Percentiles rank a stretch among this genome's conserved stretches.
Conservation (phyloP, 2,888 invertebrate genomes). For the Dynastes tityus region DNA sequence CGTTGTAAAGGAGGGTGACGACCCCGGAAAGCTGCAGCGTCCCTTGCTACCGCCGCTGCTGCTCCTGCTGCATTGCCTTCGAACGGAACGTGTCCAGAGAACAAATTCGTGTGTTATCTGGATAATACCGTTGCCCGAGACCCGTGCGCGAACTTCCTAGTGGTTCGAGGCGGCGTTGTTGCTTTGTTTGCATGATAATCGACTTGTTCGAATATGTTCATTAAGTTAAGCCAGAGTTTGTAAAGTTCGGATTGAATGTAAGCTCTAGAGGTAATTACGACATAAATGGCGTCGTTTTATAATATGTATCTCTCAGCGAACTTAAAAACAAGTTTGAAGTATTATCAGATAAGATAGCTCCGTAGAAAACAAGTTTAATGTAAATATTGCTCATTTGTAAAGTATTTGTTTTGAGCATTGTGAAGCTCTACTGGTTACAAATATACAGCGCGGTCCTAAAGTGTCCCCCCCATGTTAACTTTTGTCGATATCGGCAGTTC, state of each 20-base stretch:
- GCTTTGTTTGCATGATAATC: conserved; percentile 24
- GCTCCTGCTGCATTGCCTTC: conserved; percentile 20
- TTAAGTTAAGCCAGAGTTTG: conserved; percentile 12
- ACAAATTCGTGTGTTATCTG: conserved; percentile 16
- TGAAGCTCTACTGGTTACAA: too few species aligned
- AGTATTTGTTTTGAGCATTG: too few species aligned
- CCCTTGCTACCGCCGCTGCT: conserved; percentile 25
- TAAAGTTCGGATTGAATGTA: conserved; percentile 5
- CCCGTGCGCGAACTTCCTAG: conserved; percentile 1
- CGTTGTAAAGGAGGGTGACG: conserved; percentile 17
- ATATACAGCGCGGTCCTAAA: too few species aligned
- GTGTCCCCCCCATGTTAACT: too few species aligned
- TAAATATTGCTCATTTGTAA: too few species aligned
- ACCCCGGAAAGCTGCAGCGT: conserved; percentile 34
- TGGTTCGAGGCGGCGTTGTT: neutral
- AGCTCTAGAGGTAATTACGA: neutral
- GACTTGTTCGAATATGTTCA: conserved; percentile 25
- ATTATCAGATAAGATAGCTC: too few species aligned
- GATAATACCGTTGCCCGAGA: conserved; percentile 4
- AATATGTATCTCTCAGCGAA: too few species aligned
- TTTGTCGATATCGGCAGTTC: too few species aligned
- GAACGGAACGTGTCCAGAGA: conserved; percentile 26
- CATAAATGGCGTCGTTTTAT: neutral
- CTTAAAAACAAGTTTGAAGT: too few species aligned
- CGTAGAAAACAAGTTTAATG: too few species aligned